Evolutionary conservation across 1,140 invertebrate genomes (phyloP).

Genomic region (Thalassaphorura encarpata): DNA sequence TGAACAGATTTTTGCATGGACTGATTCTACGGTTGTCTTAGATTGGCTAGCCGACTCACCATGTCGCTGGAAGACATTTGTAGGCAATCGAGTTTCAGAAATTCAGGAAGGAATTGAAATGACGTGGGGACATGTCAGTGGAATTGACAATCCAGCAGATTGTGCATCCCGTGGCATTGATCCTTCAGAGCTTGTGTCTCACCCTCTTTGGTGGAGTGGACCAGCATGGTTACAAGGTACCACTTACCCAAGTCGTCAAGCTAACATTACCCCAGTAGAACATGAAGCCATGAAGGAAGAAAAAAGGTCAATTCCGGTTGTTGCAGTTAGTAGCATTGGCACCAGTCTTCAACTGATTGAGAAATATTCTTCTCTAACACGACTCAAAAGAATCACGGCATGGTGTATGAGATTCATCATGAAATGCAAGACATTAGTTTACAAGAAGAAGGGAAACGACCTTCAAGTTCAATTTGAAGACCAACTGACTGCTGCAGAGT

Average conservation of each 20-base stretch:
- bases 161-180: slow-evolving; percentile 36
- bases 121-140: slow-evolving; percentile 38
- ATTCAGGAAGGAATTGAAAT: slow-evolving; percentile 32
- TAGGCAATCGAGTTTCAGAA: slow-evolving; percentile 37
- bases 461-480: neutral
- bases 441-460: too few species aligned
- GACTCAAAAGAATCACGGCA: neutral
- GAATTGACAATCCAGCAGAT: slow-evolving; percentile 40
- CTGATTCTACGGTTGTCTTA: neutral
- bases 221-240: neutral
- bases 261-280: too few species aligned
- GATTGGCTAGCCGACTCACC: slow-evolving; percentile 32
- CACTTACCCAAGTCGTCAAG: too few species aligned
- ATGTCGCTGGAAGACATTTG: slow-evolving; percentile 35
- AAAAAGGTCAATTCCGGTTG: too few species aligned
- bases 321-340: too few species aligned
- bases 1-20: neutral
- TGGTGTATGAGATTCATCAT: neutral
- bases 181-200: neutral
- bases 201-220: neutral
- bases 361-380: neutral
- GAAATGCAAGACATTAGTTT: neutral
- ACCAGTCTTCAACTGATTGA: too few species aligned
- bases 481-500: neutral
- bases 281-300: too few species aligned